Base-by-base conservation (phyloP, 2,113 vertebrate genomes). In the Stigmatopora nigra region DNA sequence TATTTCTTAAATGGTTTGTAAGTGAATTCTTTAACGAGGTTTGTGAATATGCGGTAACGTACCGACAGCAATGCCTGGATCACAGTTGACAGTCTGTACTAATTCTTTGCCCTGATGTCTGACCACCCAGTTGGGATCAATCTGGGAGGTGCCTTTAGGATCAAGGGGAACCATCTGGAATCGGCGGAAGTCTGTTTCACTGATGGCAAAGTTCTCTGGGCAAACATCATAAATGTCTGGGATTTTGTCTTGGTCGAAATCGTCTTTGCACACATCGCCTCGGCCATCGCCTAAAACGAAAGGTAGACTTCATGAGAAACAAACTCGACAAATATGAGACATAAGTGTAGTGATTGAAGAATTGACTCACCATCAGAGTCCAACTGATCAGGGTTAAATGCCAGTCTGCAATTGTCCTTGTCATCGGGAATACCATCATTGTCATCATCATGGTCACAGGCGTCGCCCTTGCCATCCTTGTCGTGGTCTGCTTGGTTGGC, bases 81-180 rank as follows among this genome's bases (percentile, higher is more conserved):
- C 97, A 67, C 97, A 98, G 89, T 99, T 99, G 85, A 99, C 95
- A 16, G 96, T 99, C 87, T 99, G 97, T 72, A 99, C 94, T 71
- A 99, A 84, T 69, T 99, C 96, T 86, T 99, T 99, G 83, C 97
- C 97, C 89, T 98, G 94, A 83, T 99, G 95, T 63, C 95, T 93
- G 61, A 99, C 97, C 56, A 98, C 94, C 97, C 97, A 99, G 89
- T 99, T 98, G 67, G 97, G 97, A 81, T 99, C 97, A 77, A 95
- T 98, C 72, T 99, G 97, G 5, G 95, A 97, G 45, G 95, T 99
- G 67, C 97, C 97, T 75, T 94, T 98, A 58, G 97, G 97, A 84
- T 99, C 97, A 48, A 99, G 82, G 52, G 97, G 97, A 87, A 99
- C 95, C 97, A 99, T 99, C 84, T 99, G 97, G 88, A 99, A 99